Percentiles rank a stretch among this genome's conserved stretches.
phyloP scores from a whole-genome alignment of 2,888 invertebrate species.

The Pandemis corylana region DNA sequence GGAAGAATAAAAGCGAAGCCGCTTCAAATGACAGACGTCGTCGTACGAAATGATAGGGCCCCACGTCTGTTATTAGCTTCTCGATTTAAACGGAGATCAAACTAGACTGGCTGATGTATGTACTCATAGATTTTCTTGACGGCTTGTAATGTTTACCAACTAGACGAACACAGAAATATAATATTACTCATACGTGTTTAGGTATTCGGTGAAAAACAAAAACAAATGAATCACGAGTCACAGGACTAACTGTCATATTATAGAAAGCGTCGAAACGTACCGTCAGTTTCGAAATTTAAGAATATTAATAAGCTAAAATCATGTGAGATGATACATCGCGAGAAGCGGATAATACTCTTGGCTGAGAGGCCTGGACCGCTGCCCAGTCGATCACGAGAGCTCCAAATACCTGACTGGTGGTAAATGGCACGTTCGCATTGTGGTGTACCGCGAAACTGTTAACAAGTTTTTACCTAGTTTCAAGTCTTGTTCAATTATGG shows the following conservation, averaged over 20 bases:
- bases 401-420: constrained; percentile 26
- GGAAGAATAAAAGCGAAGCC: constrained; percentile 32
- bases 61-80: constrained; percentile 23
- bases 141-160: not conserved
- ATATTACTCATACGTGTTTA: not conserved
- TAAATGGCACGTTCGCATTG: constrained; percentile 13
- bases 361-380: constrained; percentile 24
- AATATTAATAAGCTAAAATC: constrained; percentile 17
- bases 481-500: not conserved
- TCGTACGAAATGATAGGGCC: constrained; percentile 19
- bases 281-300: constrained; percentile 1
- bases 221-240: constrained; percentile 8
- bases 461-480: not conserved
- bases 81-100: constrained; percentile 19
- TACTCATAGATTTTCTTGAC: constrained; percentile 14
- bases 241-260: constrained; percentile 8
- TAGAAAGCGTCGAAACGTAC: not conserved
- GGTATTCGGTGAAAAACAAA: not conserved
- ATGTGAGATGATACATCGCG: constrained; percentile 17
- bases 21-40: constrained; percentile 16
- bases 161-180: not conserved
- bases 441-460: not conserved
- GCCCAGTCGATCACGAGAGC: constrained; percentile 39
- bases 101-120: constrained; percentile 1
- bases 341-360: constrained; percentile 20